Conservation (phyloP, 2,797 vertebrate genomes). For the Pipistrellus nathusii region DNA sequence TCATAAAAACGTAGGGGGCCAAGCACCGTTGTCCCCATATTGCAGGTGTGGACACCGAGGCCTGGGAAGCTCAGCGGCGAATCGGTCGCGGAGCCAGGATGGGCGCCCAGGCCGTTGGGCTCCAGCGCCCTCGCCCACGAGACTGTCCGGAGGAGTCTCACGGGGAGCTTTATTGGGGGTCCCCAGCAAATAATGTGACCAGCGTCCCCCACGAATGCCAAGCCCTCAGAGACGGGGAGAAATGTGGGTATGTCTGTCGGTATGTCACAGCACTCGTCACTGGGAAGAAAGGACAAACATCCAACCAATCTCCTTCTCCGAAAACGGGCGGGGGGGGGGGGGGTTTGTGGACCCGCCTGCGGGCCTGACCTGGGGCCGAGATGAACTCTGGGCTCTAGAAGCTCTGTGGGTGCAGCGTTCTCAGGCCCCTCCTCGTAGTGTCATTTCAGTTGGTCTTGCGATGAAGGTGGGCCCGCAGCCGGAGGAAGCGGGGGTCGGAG, state of each 20-base stretch:
- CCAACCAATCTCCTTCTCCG: not conserved
- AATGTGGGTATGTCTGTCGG: not conserved
- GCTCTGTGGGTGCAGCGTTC: not conserved
- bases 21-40: not conserved
- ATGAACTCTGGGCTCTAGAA: not conserved
- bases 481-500: not conserved
- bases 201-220: not conserved
- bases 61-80: no score
- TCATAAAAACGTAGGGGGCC: not conserved
- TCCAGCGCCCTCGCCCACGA: not conserved
- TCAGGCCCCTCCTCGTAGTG: not conserved
- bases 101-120: not conserved
- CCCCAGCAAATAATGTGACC: not conserved
- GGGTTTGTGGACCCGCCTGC: not conserved
- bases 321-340: not conserved
- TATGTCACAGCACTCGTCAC: not conserved
- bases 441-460: fast-evolving
- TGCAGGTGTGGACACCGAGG: not conserved
- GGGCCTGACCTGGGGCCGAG: not conserved
- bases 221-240: not conserved
- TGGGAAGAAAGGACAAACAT: not conserved
- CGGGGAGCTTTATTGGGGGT: not conserved
- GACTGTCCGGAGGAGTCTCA: not conserved
- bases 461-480: not conserved
- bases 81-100: not conserved